Evolutionary conservation across 2,888 invertebrate species (phyloP).

Genomic region (Sminthurides aquaticus): DNA sequence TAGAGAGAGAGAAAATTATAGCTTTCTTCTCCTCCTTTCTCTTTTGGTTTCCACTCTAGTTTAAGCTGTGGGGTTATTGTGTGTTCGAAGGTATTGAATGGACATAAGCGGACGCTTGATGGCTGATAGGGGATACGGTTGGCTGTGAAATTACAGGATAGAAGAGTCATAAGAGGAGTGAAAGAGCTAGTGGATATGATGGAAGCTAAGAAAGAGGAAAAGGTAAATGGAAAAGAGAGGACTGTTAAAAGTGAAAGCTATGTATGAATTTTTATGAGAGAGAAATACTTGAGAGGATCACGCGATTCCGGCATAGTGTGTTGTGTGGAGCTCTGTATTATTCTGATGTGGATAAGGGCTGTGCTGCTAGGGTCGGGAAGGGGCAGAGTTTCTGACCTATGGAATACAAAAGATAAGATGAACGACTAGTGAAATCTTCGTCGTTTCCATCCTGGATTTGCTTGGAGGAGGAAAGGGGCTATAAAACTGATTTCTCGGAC

Average conservation of each 20-base stretch:
- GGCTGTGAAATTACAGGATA: no score
- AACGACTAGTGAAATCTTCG: conserved; percentile 22
- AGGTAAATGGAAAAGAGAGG: no score
- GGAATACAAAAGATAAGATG: conserved; percentile 25
- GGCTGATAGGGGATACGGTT: not conserved
- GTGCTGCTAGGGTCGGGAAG: not conserved
- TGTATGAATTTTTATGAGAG: not conserved
- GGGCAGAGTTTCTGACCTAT: not conserved
- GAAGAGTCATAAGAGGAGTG: no score
- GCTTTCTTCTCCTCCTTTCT: not conserved
- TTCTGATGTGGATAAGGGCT: no score
- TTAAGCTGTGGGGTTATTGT: no score
- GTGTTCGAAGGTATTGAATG: no score
- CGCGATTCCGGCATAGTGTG: not conserved
- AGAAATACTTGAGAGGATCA: not conserved
- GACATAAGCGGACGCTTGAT: no score
- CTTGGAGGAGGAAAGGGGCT: not conserved
- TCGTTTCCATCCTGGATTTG: conserved; percentile 6
- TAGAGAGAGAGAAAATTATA: not conserved
- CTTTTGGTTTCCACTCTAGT: no score
- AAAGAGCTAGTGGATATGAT: no score
- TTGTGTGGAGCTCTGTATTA: no score
- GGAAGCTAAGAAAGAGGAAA: not conserved
- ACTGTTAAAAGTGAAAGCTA: not conserved
- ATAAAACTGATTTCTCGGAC: not conserved